Conservation (phyloP, 2,113 vertebrate species). For the Macheiramphus alcinus region DNA sequence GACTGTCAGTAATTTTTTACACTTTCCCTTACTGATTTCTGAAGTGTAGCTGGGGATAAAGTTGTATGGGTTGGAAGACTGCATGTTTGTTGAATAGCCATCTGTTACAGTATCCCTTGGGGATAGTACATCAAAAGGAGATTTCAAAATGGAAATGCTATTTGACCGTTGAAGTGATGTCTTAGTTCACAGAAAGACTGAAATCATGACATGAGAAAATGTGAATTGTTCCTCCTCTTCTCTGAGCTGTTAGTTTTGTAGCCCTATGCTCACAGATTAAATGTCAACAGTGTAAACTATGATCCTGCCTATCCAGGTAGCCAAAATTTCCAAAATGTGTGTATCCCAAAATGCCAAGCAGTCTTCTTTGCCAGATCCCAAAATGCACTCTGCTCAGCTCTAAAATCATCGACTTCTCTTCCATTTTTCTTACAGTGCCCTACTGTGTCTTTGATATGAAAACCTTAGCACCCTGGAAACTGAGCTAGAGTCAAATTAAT, state of each 20-base stretch:
- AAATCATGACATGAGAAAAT: not conserved
- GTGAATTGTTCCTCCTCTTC: not conserved
- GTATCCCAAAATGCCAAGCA: not conserved
- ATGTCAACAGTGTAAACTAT: not conserved
- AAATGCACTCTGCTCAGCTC: not conserved
- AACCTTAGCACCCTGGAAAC: constrained; percentile 16
- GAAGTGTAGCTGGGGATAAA: not conserved
- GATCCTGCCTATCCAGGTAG: not conserved
- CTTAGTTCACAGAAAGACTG: not conserved
- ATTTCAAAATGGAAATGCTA: constrained; percentile 7
- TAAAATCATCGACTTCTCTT: not conserved
- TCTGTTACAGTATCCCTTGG: not conserved
- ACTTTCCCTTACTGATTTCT: not conserved
- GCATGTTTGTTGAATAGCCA: not conserved
- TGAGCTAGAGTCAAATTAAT: constrained; percentile 30
- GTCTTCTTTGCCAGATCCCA: not conserved
- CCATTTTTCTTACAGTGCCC: not conserved
- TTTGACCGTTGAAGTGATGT: not conserved
- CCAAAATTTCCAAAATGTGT: not conserved
- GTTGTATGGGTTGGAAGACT: not conserved
- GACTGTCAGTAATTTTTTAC: not conserved
- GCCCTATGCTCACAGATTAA: not conserved
- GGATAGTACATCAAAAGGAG: not conserved
- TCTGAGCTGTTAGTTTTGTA: not conserved
- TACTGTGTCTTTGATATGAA: not conserved